Base-by-base conservation (phyloP, 1,140 invertebrate species). In the Ooceraea biroi region DNA sequence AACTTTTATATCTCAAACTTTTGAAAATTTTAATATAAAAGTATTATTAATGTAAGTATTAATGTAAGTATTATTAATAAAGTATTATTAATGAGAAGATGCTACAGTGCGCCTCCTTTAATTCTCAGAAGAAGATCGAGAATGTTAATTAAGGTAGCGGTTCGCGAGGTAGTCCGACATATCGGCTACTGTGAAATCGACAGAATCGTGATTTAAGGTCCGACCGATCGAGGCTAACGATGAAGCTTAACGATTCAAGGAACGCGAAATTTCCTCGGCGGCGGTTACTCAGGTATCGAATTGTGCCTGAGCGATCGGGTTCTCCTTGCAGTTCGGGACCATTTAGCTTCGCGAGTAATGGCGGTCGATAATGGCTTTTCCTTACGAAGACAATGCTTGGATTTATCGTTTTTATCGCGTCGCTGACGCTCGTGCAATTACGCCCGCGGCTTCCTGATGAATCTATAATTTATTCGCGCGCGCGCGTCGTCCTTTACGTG, bases 381-480 rank as follows among this genome's bases (percentile, higher is more conserved):
- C 85, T 82, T 87, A 82, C 74, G 71, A 82, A 87, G 87, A 87
- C 87, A 87, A 85, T 88, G 85, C 73, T 76, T 57, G 82, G 74
- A 89, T 90, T 90, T 89, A 88, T 88, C 72, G 88, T 90, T 88
- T 85, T 85, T 88, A 78, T 36, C 68, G 68, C 85, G 71, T 19
- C 74, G 72, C 86, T 86, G 86, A 84, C 88, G 74, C 60, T 58
- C 50, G 30, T 52, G 44, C 68, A 82, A 83, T 83, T 78, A 83
- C 82, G 61, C n/a, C 46, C 73, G 72, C 50, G 73, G 60, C 44
- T 74, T 61, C 27, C 22, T 74, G 68, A 74, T 82, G 76, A 71
- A 80, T 80, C 65, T 19, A 69, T 71, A 80, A 80, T 36, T 69
- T 80, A 80, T 69, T 71, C 41, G 36, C 48, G 12, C 22, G 19